These are phyloP conservation scores for Haliclystus octoradiatus DNA, from an alignment of 30 jellyfish, hydroid and myxozoan genomes.

Conservation along the genomic window DNA sequence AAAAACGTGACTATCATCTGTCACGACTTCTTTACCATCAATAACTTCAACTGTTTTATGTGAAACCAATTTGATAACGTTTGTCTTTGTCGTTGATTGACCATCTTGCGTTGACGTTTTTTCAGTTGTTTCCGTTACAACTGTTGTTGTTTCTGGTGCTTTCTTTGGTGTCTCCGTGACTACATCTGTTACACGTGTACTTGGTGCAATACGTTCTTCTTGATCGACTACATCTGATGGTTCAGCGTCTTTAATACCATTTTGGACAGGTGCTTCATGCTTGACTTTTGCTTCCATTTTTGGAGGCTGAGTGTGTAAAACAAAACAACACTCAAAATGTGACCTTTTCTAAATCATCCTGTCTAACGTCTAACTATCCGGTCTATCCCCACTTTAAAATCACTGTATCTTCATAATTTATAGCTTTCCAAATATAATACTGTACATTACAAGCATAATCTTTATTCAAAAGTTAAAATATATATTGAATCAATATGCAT, in stretches of 20 bases:
- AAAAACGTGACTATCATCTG: constrained; percentile 43
- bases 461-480: too few relatives aligned
- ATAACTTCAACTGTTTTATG: constrained; percentile 53
- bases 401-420: too few relatives aligned
- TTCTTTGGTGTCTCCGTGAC: not conserved
- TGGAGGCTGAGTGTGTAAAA: not conserved
- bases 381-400: too few relatives aligned
- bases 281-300: not conserved
- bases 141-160: not conserved
- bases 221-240: not conserved
- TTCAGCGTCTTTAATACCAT: not conserved
- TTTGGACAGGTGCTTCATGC: not conserved
- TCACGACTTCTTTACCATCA: constrained; percentile 41
- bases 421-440: too few relatives aligned
- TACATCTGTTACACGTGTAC: not conserved
- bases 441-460: too few relatives aligned
- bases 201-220: not conserved
- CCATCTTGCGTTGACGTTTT: not conserved
- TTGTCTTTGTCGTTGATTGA: constrained; percentile 12
- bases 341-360: too few relatives aligned
- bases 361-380: too few relatives aligned
- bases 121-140: not conserved
- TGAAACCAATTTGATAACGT: constrained; percentile 38
- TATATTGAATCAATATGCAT: too few relatives aligned
- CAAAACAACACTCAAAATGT: not conserved